Base-by-base conservation (phyloP, 1,140 invertebrate species). In the Bombus pascuorum region DNA sequence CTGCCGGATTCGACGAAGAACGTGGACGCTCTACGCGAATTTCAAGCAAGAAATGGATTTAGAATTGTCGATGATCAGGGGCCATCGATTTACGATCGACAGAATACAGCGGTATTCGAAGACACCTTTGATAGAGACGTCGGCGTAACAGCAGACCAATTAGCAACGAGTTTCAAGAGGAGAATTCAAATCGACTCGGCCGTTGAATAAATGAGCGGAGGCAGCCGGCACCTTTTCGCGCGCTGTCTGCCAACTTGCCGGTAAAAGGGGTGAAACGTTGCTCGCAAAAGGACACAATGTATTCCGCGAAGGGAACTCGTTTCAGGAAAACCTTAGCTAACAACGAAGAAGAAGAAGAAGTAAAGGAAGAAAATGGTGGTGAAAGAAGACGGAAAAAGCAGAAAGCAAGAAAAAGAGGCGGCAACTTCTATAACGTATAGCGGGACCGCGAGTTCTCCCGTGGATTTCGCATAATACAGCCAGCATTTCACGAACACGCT, bases 391-490 rank as follows among this genome's bases (percentile, higher is more conserved):
- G 25, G 34, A 22, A 76, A 42, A 39, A 73, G 68, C 18, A 82
- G 53, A 68, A 53, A n/a, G 75, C 53, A 15, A 79, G 77, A 66
- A 37, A 75, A 70, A 75, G 53, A 68, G 70, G 44, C 76, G 76
- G 53, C 15, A 80, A 74, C 59, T 73, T 74, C 47, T 80, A 80
- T 85, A 87, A 87, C 75, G 77, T 89, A 92, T 90, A 87, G 87
- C 68, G 74, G 78, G 37, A 86, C 88, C 85, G 90, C 91, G 92
- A 93, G 91, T 86, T 89, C 87, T 57, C 86, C 86, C 87, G 83
- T 87, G 88, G 89, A 92, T 93, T 91, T 83, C 88, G 90, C 89
- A 93, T 93, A 93, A 93, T 93, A 91, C 89, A 83, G 79, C 65
- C 78, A 85, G 88, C 91, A 53, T 85, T 81, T 85, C 84, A 81